Conservation (phyloP, 2,797 vertebrate species). For the Hemitrygon akajei region DNA sequence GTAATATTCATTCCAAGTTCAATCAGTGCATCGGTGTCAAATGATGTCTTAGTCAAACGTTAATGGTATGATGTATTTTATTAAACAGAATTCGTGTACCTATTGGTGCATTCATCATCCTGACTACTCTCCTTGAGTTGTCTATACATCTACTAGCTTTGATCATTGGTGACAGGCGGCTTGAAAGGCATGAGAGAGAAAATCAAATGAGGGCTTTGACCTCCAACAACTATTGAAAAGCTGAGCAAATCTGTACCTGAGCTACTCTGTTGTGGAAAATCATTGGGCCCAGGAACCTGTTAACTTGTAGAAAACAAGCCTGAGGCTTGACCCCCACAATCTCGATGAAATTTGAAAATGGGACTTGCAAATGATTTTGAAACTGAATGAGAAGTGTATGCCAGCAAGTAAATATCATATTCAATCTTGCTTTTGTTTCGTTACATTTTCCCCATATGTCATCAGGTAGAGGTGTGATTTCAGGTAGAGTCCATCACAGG, state of each 20-base stretch:
- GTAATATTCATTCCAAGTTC: no score
- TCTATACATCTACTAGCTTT: background rate
- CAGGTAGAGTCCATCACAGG: no score
- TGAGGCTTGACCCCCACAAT: background rate
- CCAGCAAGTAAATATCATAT: background rate
- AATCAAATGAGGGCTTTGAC: background rate
- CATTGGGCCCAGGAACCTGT: background rate
- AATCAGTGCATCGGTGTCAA: no score
- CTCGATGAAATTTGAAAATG: background rate
- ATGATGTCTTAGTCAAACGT: background rate
- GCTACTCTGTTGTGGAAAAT: background rate
- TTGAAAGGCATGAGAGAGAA: background rate
- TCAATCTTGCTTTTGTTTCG: no score
- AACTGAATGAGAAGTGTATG: background rate
- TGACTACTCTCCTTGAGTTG: background rate
- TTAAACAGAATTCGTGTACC: background rate
- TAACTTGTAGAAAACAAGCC: background rate
- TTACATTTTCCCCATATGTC: background rate
- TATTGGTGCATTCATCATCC: background rate
- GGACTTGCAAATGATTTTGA: background rate
- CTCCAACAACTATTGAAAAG: no score
- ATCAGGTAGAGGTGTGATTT: background rate
- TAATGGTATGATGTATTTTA: background rate
- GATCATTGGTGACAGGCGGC: background rate
- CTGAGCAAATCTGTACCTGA: background rate